phyloP scores from a whole-genome alignment of 35 echinoderm and acorn worm species.

The Diadema setosum region DNA sequence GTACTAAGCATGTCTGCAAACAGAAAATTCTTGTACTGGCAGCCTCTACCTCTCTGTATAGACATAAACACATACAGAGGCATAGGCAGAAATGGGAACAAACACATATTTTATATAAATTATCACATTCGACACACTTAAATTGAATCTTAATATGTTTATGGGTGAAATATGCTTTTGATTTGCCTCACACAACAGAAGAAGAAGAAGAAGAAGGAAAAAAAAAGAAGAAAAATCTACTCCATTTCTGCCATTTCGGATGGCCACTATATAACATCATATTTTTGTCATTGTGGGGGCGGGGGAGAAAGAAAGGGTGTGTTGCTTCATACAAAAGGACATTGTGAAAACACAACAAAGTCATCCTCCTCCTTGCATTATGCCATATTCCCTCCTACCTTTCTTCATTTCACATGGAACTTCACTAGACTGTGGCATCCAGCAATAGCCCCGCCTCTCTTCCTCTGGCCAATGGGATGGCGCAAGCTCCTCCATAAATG shows the following conservation, averaged over 20 bases:
- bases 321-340: neutral
- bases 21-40: too few species aligned
- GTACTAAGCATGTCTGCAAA: too few species aligned
- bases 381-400: slow-evolving; percentile 13
- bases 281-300: neutral
- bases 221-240: neutral
- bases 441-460: slow-evolving; percentile 70
- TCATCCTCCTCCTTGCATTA: neutral
- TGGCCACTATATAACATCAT: neutral
- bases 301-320: neutral
- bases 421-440: slow-evolving; percentile 18
- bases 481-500: slow-evolving; percentile 83
- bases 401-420: slow-evolving; percentile 59
- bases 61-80: too few species aligned
- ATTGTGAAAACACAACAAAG: neutral
- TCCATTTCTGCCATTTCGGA: neutral
- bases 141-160: too few species aligned
- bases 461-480: slow-evolving; percentile 63
- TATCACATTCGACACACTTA: too few species aligned
- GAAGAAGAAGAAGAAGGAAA: neutral
- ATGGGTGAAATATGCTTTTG: too few species aligned
- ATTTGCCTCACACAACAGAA: too few species aligned
- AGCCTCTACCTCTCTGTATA: too few species aligned
- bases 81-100: too few species aligned
- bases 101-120: too few species aligned